A percentile compares a stretch with the other conserved stretches of the same genome.
Evolutionary conservation across 2,888 invertebrate genomes (phyloP).

Genomic region (Malthinus flaveolus): DNA sequence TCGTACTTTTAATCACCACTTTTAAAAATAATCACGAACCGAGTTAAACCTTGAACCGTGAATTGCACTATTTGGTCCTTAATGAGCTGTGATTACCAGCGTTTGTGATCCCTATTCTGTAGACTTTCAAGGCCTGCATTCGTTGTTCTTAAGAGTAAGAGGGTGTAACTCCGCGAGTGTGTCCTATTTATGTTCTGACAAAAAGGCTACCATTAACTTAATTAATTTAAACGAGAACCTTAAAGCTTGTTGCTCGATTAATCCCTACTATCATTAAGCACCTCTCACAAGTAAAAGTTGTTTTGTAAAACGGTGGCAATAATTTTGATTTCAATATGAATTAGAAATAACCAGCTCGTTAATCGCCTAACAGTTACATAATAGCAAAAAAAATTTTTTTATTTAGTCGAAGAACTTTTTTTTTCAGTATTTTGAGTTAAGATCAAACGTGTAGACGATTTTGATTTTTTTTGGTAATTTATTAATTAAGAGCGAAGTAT

Average conservation of each 20-base stretch:
- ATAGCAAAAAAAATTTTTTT: background rate
- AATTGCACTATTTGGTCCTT: no score
- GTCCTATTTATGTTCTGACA: no score
- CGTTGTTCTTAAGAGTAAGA: background rate
- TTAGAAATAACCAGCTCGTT: conserved; percentile 7
- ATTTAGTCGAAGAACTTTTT: background rate
- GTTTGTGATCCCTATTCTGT: no score
- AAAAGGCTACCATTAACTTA: background rate
- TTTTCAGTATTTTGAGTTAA: no score
- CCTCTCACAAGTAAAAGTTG: conserved; percentile 31
- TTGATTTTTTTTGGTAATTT: conserved; percentile 15
- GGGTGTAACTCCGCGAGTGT: background rate
- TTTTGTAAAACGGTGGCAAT: conserved; percentile 20
- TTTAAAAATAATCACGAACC: no score
- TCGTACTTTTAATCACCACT: no score
- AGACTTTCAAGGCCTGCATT: no score
- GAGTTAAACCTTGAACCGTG: no score
- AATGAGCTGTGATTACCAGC: no score
- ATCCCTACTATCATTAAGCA: conserved; percentile 14
- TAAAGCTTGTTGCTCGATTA: background rate
- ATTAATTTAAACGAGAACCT: conserved; percentile 8
- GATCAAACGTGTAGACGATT: background rate
- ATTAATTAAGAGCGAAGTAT: conserved; percentile 3
- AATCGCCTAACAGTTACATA: background rate
- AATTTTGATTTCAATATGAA: conserved; percentile 17